phyloP scores from a whole-genome alignment of 2,113 vertebrate genomes.

The Siniperca chuatsi region DNA sequence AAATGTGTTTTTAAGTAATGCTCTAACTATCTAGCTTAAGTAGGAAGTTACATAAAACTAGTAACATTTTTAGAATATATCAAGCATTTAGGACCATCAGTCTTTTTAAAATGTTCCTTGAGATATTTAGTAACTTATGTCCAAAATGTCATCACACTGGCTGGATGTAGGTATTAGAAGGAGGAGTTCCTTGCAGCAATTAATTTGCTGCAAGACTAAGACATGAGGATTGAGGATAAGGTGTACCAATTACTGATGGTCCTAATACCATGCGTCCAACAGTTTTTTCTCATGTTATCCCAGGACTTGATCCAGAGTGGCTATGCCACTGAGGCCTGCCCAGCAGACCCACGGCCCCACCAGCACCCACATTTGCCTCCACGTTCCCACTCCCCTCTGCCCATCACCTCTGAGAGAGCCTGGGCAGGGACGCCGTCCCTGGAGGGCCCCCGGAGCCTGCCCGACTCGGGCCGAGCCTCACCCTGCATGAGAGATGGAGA shows the following conservation, averaged over 20 bases:
- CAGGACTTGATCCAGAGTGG: slow-evolving; percentile 90
- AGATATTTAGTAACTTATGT: background rate
- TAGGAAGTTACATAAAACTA: background rate
- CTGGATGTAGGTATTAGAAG: background rate
- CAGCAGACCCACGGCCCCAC: slow-evolving; percentile 81
- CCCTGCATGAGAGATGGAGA: slow-evolving; percentile 95
- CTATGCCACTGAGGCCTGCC: slow-evolving; percentile 86
- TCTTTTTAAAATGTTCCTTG: background rate
- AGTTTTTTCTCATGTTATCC: background rate
- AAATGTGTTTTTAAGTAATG: background rate
- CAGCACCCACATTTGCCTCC: slow-evolving; percentile 79
- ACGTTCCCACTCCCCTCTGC: slow-evolving; percentile 81
- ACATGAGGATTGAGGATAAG: background rate
- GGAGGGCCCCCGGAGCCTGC: slow-evolving; percentile 95
- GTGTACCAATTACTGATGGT: background rate
- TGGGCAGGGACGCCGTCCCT: slow-evolving; percentile 83
- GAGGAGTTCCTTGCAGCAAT: background rate
- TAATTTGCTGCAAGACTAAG: background rate
- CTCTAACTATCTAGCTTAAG: background rate
- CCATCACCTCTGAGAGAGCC: slow-evolving; percentile 85
- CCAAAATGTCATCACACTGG: background rate
- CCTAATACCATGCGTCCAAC: background rate
- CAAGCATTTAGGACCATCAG: background rate
- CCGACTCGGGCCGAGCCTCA: slow-evolving; percentile 93
- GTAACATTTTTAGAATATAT: no score